A percentile compares a stretch with the other conserved stretches of the same genome.
Evolutionary conservation across 2,888 invertebrate genomes (phyloP).

Genomic region (Aradus depressus): DNA sequence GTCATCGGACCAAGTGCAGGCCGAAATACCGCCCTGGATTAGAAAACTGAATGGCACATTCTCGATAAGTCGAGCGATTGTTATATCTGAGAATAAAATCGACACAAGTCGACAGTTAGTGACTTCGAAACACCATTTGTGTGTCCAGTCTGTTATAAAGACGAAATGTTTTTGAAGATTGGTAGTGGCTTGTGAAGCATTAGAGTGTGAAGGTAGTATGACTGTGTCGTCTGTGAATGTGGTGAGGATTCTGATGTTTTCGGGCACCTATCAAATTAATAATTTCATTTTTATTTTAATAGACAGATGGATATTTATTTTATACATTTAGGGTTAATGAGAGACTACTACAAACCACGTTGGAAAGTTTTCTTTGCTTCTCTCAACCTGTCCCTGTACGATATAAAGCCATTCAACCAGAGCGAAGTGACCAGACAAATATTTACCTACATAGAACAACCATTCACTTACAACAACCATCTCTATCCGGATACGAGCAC

Average conservation of each 20-base stretch:
- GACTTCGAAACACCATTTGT: no score
- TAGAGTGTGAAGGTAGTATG: background rate
- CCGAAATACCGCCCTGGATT: no score
- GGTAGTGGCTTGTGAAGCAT: background rate
- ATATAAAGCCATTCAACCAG: constrained; percentile 47
- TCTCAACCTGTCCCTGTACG: constrained; percentile 44
- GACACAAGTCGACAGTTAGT: no score
- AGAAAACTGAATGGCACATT: no score
- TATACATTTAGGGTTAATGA: constrained; percentile 41
- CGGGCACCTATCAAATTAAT: background rate
- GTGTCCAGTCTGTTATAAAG: background rate
- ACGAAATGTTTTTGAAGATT: background rate
- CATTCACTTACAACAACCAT: constrained; percentile 43
- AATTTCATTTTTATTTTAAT: background rate
- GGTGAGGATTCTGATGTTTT: no score
- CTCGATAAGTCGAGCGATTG: no score
- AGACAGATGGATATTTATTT: background rate
- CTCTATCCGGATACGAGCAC: constrained; percentile 16
- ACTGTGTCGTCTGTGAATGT: no score
- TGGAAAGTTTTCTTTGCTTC: constrained; percentile 60
- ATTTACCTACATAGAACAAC: constrained; percentile 50
- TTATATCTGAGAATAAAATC: no score
- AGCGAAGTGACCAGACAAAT: constrained; percentile 45
- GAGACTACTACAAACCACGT: constrained; percentile 60
- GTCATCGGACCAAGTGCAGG: no score